Percentiles rank a stretch among this genome's conserved stretches.
Conservation (phyloP, 2,888 invertebrate species). For the Ptilodon capucinus region DNA sequence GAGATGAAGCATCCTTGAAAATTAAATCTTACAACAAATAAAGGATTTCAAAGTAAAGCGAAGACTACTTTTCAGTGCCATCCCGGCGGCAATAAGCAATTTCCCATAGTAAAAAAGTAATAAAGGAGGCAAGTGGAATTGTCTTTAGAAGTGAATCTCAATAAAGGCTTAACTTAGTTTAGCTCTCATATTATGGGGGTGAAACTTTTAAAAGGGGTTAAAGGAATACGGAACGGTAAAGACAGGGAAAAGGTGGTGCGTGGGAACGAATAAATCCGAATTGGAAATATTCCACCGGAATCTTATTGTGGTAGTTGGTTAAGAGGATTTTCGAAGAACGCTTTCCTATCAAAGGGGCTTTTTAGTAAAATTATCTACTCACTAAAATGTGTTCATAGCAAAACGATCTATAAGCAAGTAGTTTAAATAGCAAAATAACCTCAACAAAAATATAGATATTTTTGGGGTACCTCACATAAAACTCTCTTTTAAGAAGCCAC, state of each 20-base stretch:
- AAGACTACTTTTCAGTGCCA: slow-evolving; percentile 39
- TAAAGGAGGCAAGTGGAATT: slow-evolving; percentile 55
- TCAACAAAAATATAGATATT: too few relatives aligned
- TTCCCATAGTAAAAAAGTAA: slow-evolving; percentile 55
- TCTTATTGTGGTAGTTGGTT: slow-evolving; percentile 30
- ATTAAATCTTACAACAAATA: slow-evolving; percentile 21
- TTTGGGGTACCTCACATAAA: too few relatives aligned
- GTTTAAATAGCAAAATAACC: too few relatives aligned
- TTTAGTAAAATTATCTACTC: too few relatives aligned
- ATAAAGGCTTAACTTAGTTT: slow-evolving; percentile 53
- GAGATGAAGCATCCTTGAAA: slow-evolving; percentile 8
- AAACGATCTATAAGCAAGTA: too few relatives aligned
- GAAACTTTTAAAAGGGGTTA: slow-evolving; percentile 74
- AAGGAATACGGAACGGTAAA: slow-evolving; percentile 64
- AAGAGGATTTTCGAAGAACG: slow-evolving; percentile 16
- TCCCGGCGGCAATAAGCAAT: slow-evolving; percentile 46
- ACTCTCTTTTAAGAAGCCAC: too few relatives aligned
- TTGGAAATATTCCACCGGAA: slow-evolving; percentile 42
- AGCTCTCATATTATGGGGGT: slow-evolving; percentile 57
- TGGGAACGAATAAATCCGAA: slow-evolving; percentile 61
- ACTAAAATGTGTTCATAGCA: too few relatives aligned
- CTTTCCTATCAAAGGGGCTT: neutral
- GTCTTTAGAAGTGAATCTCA: slow-evolving; percentile 64
- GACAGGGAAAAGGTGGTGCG: slow-evolving; percentile 76
- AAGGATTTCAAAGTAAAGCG: slow-evolving; percentile 16